Evolutionary conservation across 2,113 vertebrate species (phyloP).

Genomic region (Cebus imitator): DNA sequence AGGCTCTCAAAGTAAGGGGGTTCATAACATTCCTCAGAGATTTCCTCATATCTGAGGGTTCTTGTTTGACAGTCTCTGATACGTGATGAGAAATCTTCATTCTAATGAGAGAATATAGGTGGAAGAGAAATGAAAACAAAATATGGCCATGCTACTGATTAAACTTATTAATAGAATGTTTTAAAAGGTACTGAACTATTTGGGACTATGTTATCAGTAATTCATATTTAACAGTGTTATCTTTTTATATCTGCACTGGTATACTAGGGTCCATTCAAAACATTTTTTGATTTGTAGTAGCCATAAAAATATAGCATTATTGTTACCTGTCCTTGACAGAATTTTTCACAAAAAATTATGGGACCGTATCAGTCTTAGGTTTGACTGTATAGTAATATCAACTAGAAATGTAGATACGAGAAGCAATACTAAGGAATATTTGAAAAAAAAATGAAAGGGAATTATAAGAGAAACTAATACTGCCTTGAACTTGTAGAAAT

Average conservation of each 20-base stretch:
- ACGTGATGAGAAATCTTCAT: background rate
- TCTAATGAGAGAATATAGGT: background rate
- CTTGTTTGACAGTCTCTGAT: background rate
- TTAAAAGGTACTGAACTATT: background rate
- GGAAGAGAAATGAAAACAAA: background rate
- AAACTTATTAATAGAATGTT: background rate
- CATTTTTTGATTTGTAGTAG: background rate
- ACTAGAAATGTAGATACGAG: background rate
- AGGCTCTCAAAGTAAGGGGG: background rate
- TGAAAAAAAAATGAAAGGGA: background rate
- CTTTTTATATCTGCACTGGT: background rate
- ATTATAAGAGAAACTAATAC: background rate
- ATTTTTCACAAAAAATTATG: background rate
- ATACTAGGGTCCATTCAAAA: background rate
- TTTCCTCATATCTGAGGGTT: background rate
- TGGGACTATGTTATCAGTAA: background rate
- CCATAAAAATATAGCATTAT: conserved; percentile 5
- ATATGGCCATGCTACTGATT: background rate
- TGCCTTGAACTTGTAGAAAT: background rate
- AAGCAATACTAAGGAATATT: background rate
- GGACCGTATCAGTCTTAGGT: background rate
- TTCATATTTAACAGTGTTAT: background rate
- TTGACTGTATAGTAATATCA: background rate
- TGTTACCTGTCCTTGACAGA: background rate
- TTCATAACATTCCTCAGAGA: background rate